A percentile compares a stretch with the other conserved stretches of the same genome.
These are phyloP conservation scores for Drosophila willistoni DNA, from an alignment of 1,140 invertebrate species.

Conservation along the genomic window DNA sequence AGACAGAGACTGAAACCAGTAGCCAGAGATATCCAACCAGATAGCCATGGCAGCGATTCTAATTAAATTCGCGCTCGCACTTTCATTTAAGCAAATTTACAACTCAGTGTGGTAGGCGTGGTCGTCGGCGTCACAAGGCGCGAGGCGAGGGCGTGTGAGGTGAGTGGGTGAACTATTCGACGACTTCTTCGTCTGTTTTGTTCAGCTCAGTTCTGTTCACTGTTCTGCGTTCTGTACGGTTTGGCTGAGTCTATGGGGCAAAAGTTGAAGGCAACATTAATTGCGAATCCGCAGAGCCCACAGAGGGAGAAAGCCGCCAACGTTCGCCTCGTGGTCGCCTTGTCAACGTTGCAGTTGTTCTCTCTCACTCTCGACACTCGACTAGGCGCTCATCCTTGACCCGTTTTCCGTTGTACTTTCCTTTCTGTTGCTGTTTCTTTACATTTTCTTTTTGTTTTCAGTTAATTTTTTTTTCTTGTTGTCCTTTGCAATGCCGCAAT, in stretches of 20 bases:
- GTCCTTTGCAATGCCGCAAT: conserved; percentile 65
- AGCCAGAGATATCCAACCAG: conserved; percentile 43
- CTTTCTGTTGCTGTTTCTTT: conserved; percentile 11
- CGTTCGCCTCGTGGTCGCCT: conserved; percentile 34
- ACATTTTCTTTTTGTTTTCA: conserved; percentile 8
- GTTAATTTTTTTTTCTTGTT: neutral
- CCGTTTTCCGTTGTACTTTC: conserved; percentile 45
- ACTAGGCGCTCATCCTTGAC: conserved; percentile 63
- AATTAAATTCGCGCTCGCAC: conserved; percentile 79
- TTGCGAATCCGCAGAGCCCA: conserved; percentile 73
- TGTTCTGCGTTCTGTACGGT: neutral
- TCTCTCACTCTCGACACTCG: conserved; percentile 25
- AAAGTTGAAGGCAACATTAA: conserved; percentile 81
- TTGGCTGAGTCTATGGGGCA: conserved; percentile 29
- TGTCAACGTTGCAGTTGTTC: conserved; percentile 53
- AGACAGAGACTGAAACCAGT: neutral
- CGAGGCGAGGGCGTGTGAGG: too few species aligned
- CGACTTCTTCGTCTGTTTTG: neutral
- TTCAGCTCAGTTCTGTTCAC: neutral
- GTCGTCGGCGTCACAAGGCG: too few species aligned
- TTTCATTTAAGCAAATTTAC: conserved; percentile 80
- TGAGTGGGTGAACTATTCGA: neutral
- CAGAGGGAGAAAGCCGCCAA: conserved; percentile 4
- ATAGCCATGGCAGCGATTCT: conserved; percentile 62
- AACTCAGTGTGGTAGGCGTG: conserved; percentile 36